phyloP scores from a whole-genome alignment of 2,888 invertebrate species.

The Thysanoteuthis rhombus region DNA sequence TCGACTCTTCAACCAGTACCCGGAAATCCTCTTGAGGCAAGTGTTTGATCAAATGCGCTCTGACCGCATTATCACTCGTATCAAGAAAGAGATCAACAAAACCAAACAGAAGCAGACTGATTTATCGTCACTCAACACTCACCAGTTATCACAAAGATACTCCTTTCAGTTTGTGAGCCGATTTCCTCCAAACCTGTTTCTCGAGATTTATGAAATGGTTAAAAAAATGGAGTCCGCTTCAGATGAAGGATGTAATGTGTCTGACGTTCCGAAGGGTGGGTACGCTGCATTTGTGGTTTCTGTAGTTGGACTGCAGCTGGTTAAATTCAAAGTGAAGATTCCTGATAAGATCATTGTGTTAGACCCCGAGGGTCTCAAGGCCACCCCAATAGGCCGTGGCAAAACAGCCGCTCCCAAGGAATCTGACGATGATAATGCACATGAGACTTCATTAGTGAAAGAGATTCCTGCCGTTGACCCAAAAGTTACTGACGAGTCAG shows the following conservation, averaged over 20 bases:
- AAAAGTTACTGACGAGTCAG: not conserved
- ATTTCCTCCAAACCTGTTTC: conserved; percentile 46
- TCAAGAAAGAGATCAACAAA: not conserved
- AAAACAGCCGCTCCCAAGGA: not conserved
- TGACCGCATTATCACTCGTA: conserved; percentile 73
- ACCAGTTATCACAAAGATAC: conserved; percentile 38
- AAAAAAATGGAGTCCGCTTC: not conserved
- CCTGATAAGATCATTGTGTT: conserved; percentile 23
- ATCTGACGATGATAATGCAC: not conserved
- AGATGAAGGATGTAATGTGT: not conserved
- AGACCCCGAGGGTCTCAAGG: conserved; percentile 20
- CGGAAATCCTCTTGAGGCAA: conserved; percentile 74
- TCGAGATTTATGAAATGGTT: conserved; percentile 37
- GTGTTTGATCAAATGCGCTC: conserved; percentile 74
- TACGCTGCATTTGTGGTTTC: conserved; percentile 24
- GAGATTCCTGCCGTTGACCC: not conserved
- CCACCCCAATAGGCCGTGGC: conserved; percentile 25
- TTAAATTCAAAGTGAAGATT: not conserved
- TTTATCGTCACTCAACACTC: conserved; percentile 15
- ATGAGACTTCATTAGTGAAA: not conserved
- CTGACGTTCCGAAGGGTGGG: conserved; percentile 21
- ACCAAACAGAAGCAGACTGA: conserved; percentile 21
- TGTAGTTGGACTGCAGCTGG: not conserved
- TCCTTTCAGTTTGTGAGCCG: conserved; percentile 46
- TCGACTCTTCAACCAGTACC: conserved; percentile 78